Evolutionary conservation across 2,888 invertebrate genomes (phyloP), one percentile per base, ranked within the genome.

Genomic region (Chelonus formosanus): DNA sequence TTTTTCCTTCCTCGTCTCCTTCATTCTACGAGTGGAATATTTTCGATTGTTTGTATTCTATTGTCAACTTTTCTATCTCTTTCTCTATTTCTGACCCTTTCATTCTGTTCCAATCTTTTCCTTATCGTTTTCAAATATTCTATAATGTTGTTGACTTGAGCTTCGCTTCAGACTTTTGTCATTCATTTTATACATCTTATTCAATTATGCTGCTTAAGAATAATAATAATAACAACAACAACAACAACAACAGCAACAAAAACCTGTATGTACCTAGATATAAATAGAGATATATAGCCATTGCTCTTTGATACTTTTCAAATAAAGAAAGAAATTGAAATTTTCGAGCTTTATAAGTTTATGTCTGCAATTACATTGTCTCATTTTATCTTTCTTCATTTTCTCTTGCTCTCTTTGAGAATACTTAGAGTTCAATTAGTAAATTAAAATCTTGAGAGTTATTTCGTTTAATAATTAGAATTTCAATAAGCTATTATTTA

Each of bases 341-440:
- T 67, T 47, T 50, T 69, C 58, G 66, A 32, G 57, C 20, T 60
- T 59, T 31, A 71, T 65, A 73, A 72, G 69, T 74, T 72, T 74
- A 70, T 72, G 74, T 67, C 63, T 65, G 65, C 65, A 71, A 59
- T 70, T 72, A 71, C 68, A 70, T 65, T 10, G 3, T 52, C 52
- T 48, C 35, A 44, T 10, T 4, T 40, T 36, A 8, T n/a, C 34
- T 40, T 43, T 34, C 7, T 35, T 44, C 54, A 40, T 53, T 31
- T 35, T 47, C 50, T 40, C 5, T 47, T 10, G 10, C 48, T 48
- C 44, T 8, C 31, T 35, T 40, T 43, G 7, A 44, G 60, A n/a
- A 67, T 63, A 59, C 65, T 63, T 74, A 70, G 63, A 61, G 62
- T 74, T 76, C 75, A 75, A 76, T 76, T 76, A 74, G 74, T 66